Percentiles rank a stretch among this genome's conserved stretches.
Conservation (phyloP, 2,113 vertebrate genomes). For the Strix uralensis region DNA sequence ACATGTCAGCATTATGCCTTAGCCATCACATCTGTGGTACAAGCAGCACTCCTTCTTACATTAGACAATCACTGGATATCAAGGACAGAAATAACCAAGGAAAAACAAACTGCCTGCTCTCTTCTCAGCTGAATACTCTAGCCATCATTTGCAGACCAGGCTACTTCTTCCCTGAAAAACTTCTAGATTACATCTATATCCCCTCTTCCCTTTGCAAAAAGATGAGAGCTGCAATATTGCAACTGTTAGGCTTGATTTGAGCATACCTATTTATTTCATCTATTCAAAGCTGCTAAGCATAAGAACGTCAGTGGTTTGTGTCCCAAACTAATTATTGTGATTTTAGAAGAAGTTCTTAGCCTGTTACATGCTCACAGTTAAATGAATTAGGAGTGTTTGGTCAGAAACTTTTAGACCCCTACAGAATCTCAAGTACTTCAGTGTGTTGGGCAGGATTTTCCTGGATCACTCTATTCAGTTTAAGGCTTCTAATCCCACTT, state of each 20-base stretch:
- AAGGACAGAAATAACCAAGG: neutral
- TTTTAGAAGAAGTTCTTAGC: neutral
- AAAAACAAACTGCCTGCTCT: neutral
- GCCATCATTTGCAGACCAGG: neutral
- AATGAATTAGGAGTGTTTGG: neutral
- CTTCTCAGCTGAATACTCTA: neutral
- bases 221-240: neutral
- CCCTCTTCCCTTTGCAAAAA: neutral
- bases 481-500: neutral
- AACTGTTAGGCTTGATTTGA: neutral
- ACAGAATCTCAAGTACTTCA: neutral
- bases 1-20: neutral
- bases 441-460: neutral
- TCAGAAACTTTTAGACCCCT: neutral
- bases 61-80: neutral
- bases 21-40: neutral
- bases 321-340: neutral
- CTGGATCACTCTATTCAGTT: neutral
- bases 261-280: neutral
- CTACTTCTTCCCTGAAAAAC: neutral
- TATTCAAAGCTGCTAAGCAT: neutral
- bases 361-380: neutral
- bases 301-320: neutral
- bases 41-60: neutral
- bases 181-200: neutral